Conservation (phyloP, 2,888 invertebrate genomes). For the Coelogynopora nodosa region DNA sequence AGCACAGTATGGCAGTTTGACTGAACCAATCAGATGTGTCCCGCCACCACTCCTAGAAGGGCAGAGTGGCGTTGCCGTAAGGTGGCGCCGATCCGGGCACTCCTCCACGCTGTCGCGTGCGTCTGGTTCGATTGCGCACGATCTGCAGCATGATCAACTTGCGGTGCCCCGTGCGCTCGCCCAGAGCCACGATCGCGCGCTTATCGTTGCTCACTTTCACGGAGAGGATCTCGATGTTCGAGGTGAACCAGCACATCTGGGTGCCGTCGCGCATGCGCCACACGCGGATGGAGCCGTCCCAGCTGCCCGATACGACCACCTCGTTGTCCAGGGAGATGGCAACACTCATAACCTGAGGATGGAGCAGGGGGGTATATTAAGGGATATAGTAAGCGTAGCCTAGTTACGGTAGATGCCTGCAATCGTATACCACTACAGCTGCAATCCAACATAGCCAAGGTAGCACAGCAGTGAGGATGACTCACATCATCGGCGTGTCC, state of each 20-base stretch:
- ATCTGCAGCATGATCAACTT: conserved; percentile 61
- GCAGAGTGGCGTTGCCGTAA: not conserved
- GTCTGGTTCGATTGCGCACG: conserved; percentile 44
- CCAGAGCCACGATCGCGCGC: conserved; percentile 60
- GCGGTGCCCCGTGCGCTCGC: conserved; percentile 59
- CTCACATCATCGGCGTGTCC: conserved; percentile 60
- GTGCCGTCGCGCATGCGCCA: conserved; percentile 58
- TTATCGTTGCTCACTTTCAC: conserved; percentile 60
- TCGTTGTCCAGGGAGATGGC: conserved; percentile 59
- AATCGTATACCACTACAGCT: no score
- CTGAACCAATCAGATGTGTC: not conserved
- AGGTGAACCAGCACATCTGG: conserved; percentile 55
- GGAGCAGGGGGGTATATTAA: not conserved
- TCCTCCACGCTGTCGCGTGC: conserved; percentile 40
- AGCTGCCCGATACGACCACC: conserved; percentile 59
- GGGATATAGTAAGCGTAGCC: not conserved
- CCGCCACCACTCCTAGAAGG: not conserved
- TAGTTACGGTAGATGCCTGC: not conserved
- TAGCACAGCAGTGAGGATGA: not conserved
- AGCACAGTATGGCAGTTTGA: no score
- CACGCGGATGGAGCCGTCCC: conserved; percentile 60
- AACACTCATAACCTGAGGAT: conserved; percentile 58
- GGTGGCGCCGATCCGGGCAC: not conserved
- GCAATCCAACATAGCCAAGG: not conserved
- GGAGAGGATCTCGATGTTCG: conserved; percentile 60